Conservation (phyloP, 2,888 invertebrate species). For the Belgica antarctica region DNA sequence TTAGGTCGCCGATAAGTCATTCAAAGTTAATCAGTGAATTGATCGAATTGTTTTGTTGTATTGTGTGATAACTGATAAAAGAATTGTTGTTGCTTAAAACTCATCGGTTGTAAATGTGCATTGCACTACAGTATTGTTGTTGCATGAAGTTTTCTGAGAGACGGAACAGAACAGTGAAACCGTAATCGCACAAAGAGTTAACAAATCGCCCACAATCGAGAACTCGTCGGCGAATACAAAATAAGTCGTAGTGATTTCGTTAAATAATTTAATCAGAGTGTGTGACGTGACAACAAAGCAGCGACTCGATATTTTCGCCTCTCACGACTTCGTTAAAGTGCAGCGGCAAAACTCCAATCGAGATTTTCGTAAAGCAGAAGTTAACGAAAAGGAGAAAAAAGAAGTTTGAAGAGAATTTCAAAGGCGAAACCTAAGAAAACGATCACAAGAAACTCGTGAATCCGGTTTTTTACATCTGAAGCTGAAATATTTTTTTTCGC, state of each 20-base stretch:
- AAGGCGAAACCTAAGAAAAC: constrained; percentile 32
- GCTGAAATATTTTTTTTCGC: no score
- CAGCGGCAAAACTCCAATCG: constrained; percentile 36
- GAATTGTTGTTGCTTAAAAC: not conserved
- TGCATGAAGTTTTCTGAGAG: not conserved
- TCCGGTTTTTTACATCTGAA: constrained; percentile 39
- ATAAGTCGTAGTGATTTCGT: not conserved
- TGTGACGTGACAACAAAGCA: not conserved
- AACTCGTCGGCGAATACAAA: not conserved
- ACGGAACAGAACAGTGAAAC: constrained; percentile 32
- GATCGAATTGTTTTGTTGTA: not conserved
- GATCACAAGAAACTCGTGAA: constrained; percentile 33
- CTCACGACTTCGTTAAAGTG: constrained; percentile 21
- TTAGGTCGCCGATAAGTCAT: constrained; percentile 1
- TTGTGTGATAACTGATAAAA: not conserved
- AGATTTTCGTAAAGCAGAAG: constrained; percentile 22
- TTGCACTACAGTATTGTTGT: not conserved
- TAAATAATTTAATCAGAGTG: constrained; percentile 6
- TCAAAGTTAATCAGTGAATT: not conserved
- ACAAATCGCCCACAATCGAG: constrained; percentile 11
- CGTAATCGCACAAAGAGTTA: constrained; percentile 22
- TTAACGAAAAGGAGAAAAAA: not conserved
- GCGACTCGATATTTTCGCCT: not conserved
- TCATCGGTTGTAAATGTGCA: not conserved
- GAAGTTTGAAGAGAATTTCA: constrained; percentile 4